These are phyloP conservation scores for Tetraneura akinire DNA, from an alignment of 1,140 invertebrate genomes.

Conservation along the genomic window DNA sequence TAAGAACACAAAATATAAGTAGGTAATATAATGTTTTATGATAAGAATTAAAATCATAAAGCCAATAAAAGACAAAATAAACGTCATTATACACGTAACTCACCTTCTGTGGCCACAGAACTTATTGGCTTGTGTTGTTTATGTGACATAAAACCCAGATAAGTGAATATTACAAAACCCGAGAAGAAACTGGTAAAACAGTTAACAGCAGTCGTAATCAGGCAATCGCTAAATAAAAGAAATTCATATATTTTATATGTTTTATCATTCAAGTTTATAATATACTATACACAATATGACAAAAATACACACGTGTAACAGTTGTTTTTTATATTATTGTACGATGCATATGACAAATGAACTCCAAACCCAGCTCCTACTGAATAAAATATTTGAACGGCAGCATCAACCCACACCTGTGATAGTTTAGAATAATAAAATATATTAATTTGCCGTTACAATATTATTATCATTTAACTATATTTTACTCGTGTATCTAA, in stretches of 20 bases:
- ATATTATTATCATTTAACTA: neutral
- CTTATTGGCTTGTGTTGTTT: conserved; percentile 80
- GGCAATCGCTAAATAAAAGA: conserved; percentile 66
- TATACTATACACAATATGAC: too few relatives aligned
- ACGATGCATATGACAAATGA: conserved; percentile 85
- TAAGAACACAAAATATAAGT: neutral
- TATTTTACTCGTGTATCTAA: conserved; percentile 68
- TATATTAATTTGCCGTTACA: neutral
- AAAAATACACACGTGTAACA: conserved; percentile 70
- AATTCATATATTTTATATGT: too few relatives aligned
- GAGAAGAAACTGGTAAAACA: conserved; percentile 88
- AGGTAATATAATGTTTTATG: neutral
- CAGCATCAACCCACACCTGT: conserved; percentile 90
- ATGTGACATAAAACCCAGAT: conserved; percentile 87
- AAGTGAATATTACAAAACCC: conserved; percentile 92
- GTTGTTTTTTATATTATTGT: conserved; percentile 85
- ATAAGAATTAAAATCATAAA: too few relatives aligned
- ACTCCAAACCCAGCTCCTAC: conserved; percentile 90
- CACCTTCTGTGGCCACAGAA: conserved; percentile 83
- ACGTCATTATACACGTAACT: conserved; percentile 40
- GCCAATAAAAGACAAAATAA: neutral
- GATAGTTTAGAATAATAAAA: conserved; percentile 19
- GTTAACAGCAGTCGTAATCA: conserved; percentile 75
- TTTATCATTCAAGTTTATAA: too few relatives aligned
- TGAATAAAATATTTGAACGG: conserved; percentile 88